Conservation (phyloP, 2,797 vertebrate genomes). For the Sylvia borin region DNA sequence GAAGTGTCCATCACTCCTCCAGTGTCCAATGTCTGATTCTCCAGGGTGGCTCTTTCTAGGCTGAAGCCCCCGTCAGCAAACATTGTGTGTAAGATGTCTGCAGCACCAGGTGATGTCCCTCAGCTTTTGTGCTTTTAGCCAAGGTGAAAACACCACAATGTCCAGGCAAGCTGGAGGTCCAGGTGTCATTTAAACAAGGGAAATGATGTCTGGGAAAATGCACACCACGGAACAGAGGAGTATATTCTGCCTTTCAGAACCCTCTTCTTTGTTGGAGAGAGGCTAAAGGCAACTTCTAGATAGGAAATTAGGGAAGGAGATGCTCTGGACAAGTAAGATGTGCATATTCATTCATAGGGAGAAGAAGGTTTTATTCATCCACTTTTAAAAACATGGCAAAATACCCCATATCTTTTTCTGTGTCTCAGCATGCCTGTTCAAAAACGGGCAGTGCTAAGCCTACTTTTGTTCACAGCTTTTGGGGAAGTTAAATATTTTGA, state of each 20-base stretch:
- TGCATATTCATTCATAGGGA: not conserved
- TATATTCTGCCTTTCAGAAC: not conserved
- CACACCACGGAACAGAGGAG: fast-evolving
- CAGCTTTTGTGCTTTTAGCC: not conserved
- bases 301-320: not conserved
- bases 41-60: not conserved
- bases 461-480: not conserved
- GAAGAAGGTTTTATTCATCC: not conserved
- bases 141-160: not conserved
- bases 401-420: not conserved
- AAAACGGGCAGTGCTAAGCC: not conserved
- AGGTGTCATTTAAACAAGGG: not conserved
- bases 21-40: not conserved
- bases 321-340: not conserved
- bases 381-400: not conserved
- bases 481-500: not conserved
- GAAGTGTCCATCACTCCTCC: not conserved
- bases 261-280: not conserved
- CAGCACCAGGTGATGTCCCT: fast-evolving
- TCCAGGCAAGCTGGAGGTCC: not conserved
- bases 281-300: not conserved
- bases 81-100: fast-evolving
- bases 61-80: not conserved
- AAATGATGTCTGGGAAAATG: not conserved
- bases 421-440: not conserved